Evolutionary conservation across 2,797 vertebrate genomes (phyloP), one percentile per base, ranked within the genome.

Genomic region (Thalassophryne amazonica): DNA sequence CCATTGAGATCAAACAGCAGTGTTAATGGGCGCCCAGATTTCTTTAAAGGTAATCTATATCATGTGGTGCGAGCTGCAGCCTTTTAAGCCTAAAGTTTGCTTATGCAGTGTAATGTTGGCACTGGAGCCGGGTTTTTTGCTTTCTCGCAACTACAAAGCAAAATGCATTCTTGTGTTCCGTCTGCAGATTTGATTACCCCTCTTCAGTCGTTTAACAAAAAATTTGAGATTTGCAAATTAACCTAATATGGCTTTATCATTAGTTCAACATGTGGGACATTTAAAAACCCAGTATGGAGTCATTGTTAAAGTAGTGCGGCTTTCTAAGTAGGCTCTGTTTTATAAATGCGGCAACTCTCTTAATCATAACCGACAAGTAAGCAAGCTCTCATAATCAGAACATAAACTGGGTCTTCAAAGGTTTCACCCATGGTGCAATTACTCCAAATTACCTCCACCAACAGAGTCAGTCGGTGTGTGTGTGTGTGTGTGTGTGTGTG

Each of bases 1-100:
- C 90, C 91, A 81, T 68, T 76, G 81, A 95, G 92, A 96, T 96
- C 93, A 96, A 94, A 95, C 91, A 84, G 91, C 58, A 38, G 52
- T 60, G 64, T 57, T 89, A 87, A 86, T 85, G 86, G 86, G 87
- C 60, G 86, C 88, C 90, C 78, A 84, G 85, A 84, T 92, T 89
- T 73, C 86, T 85, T 78, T 67, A 42, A 47, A 66, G 88, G 83
- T 92, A 92, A 92, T 90, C 75, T 89, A 90, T 89, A 88, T 86
- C 93, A 95, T 93, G 87, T 95, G 93, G 90, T 88, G 73, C 38
- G 58, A 78, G 69, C 59, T 7, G 55, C 16, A 22, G 64, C 63
- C 59, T 73, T 73, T 81, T 63, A 69, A 58, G 69, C 65, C 64
- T 54, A 55, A 3, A 36, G 52, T 62, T 30, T 13, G 37, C 73